Evolutionary conservation across 1,140 invertebrate genomes (phyloP), one percentile per base, ranked within the genome.

Genomic region (Samia ricini): DNA sequence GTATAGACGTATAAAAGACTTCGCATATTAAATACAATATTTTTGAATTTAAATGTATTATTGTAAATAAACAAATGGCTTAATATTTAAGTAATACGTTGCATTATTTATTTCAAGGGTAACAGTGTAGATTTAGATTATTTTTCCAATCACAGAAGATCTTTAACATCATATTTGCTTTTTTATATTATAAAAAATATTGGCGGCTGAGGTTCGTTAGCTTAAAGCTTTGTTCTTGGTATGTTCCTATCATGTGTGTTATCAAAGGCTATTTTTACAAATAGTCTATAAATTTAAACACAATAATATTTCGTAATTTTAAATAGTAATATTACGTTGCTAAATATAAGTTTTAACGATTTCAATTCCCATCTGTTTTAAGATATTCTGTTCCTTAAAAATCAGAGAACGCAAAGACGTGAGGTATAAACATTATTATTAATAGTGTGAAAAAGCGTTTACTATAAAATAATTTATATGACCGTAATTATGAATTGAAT

Each of bases 401-500:
- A 29, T 2, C 26, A 29, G 26, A 29, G 6, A 29, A 42, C 33
- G 33, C 12, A 7, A 52, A 52, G 51, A 23, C 12, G 19, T 10
- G 19, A 52, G 21, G 51, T 20, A 22, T 12, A 22, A 52, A 52
- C 51, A 22, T 52, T 52, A 21, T 52, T 52, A 21, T 42, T 42
- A 42, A 42, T 42, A 42, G 33, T 42, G 33, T 42, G 33, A 42
- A 42, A 15, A 42, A 42, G 33, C 33, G 33, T 12, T 42, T 42
- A 42, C 33, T 42, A 42, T 42, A 15, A 42, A 49, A 49, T 19
- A 59, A 59, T 50, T 18, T 26, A 57, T 42, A 50, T 42, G 24
- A 56, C 48, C 60, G 65, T 78, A 71, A 76, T 76, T 71, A 75
- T 75, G 66, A 75, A 78, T 75, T 66, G 68, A 71, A 66, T 71